These are phyloP conservation scores for Cheilosia vulpina DNA, from an alignment of 2,888 invertebrate species.

Conservation along the genomic window DNA sequence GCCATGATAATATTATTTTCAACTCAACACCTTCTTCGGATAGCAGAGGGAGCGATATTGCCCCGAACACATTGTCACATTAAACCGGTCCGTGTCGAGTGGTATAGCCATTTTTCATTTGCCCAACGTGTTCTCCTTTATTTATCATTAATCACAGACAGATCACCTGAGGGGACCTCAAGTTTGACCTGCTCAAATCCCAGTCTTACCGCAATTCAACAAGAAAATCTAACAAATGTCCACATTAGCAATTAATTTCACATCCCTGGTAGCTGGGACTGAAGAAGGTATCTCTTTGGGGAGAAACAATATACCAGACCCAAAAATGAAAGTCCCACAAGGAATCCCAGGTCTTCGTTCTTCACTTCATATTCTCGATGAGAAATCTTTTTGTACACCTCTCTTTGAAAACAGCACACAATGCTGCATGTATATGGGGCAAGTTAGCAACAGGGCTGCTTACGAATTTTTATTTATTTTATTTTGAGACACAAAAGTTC, in stretches of 20 bases:
- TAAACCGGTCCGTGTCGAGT: not conserved
- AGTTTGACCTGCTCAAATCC: slow-evolving; percentile 32
- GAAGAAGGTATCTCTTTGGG: not conserved
- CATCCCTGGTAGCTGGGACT: not conserved
- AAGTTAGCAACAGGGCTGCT: not conserved
- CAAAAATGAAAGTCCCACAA: not conserved
- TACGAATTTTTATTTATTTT: not conserved
- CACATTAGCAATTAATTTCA: slow-evolving; percentile 28
- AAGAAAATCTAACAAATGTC: slow-evolving; percentile 19
- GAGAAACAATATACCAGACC: not conserved
- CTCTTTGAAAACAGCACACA: not conserved
- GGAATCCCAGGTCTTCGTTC: slow-evolving; percentile 14
- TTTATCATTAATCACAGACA: slow-evolving; percentile 39
- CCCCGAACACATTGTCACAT: slow-evolving; percentile 24
- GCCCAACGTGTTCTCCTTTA: slow-evolving; percentile 26
- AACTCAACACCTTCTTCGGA: not conserved
- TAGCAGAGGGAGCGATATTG: not conserved
- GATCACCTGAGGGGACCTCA: slow-evolving; percentile 21
- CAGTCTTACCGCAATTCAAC: slow-evolving; percentile 10
- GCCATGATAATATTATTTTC: not conserved
- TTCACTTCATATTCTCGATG: not conserved
- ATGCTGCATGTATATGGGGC: not conserved
- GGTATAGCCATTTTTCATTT: not conserved
- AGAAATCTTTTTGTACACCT: not conserved
- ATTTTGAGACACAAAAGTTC: slow-evolving; percentile 2